Evolutionary conservation across 1,140 invertebrate genomes (phyloP), one percentile per base, ranked within the genome.

Genomic region (Saccostrea glomerata): DNA sequence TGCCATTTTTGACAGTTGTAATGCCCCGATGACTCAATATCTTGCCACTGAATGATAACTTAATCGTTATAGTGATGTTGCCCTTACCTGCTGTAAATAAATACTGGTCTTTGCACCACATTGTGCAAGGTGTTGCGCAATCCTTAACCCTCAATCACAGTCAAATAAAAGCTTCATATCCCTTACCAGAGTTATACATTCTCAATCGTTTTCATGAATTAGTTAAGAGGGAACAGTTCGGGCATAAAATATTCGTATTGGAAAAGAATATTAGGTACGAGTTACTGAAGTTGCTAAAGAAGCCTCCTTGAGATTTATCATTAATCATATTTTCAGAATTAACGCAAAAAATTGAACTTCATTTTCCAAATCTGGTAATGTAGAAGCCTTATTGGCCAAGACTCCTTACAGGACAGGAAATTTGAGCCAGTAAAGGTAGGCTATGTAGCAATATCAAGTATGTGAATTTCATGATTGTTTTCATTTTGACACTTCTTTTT

Each of bases 101-200:
- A 63, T 7, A 63, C 58, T 6, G n/a, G 6, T 2, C n/a, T 30
- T 77, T 77, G 70, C 70, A 40, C 70, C 4, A 77, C 11, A 30
- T 77, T 11, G 70, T 77, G 70, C 70, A 77, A 77, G 70, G 13
- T 36, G 70, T 77, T 77, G 70, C 25, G 70, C 70, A 77, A 77
- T 77, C n/a, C 23, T 11, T 6, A 30, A 60, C 13, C n/a, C 25
- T 25, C 23, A 0, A 0, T 73, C 70, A 12, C 15, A 30, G 25
- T 36, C 4, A 15, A 11, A 11, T 25, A 77, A 36, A 17, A 30
- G 25, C 70, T 40, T 36, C 0, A 15, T 40, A 2, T 36, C 9
- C 25, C 25, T 15, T 25, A 25, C 6, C 0, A 6, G 13, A 13
- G 2, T 23, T 9, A 11, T 0, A 0, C 13, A 23, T 23, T 73